Evolutionary conservation across 2,113 vertebrate species (phyloP).

Genomic region (Oxyura jamaicensis): DNA sequence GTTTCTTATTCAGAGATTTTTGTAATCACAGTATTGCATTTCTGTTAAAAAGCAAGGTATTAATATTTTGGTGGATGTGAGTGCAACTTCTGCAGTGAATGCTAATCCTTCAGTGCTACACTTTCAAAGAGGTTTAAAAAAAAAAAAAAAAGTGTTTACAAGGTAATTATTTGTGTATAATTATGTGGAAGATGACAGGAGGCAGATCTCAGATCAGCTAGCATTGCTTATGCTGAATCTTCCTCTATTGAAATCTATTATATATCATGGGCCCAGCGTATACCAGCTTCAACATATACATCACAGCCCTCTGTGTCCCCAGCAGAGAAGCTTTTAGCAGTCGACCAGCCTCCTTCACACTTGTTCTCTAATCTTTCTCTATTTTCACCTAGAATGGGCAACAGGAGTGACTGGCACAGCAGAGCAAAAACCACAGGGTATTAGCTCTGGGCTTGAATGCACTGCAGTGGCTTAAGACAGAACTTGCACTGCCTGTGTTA

Average conservation of each 20-base stretch:
- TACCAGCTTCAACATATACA: accelerated
- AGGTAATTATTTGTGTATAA: not conserved
- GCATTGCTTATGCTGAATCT: not conserved
- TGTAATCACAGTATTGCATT: not conserved
- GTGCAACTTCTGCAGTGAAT: not conserved
- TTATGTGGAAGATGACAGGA: not conserved
- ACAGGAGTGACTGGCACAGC: not conserved
- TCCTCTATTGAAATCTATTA: not conserved
- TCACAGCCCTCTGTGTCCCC: not conserved
- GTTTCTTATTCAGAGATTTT: not conserved
- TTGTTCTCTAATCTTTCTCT: not conserved
- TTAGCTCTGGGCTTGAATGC: not conserved
- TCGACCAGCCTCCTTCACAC: accelerated
- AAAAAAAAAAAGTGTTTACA: no score
- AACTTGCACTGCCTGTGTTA: not conserved
- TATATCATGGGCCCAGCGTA: not conserved
- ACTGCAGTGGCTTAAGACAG: not conserved
- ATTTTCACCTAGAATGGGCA: not conserved
- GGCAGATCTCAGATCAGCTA: not conserved
- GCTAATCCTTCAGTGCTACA: not conserved
- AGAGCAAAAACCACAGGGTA: accelerated
- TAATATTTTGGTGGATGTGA: not conserved
- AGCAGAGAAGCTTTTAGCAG: not conserved
- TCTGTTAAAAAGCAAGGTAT: not conserved
- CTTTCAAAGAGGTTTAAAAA: not conserved